Percentiles rank a stretch among this genome's conserved stretches.
These are phyloP conservation scores for Epizoanthus stellaris DNA, from an alignment of 92 coral and sea anemone genomes.

Conservation along the genomic window DNA sequence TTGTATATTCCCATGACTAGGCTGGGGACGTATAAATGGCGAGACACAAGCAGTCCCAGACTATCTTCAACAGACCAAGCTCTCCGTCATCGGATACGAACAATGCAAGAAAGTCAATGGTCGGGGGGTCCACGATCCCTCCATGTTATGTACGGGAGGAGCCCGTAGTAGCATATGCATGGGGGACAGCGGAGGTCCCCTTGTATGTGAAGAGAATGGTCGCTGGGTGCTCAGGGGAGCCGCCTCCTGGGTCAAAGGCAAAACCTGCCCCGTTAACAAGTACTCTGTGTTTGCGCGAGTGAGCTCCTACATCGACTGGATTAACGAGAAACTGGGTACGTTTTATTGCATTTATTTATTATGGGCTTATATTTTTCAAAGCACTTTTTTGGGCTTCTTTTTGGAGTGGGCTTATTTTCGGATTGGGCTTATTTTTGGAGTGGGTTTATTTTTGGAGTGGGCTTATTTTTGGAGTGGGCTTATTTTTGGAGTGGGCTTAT, in stretches of 20 bases:
- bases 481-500: no score
- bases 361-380: no score
- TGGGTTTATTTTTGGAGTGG: no score
- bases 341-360: background rate
- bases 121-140: conserved; percentile 23
- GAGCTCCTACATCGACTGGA: conserved; percentile 38
- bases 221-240: conserved; percentile 24
- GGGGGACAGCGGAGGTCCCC: conserved; percentile 38
- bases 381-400: no score
- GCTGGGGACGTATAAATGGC: conserved; percentile 30
- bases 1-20: background rate
- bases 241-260: conserved; percentile 30
- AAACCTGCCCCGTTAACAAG: conserved; percentile 34
- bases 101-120: conserved; percentile 25
- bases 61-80: conserved; percentile 34
- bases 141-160: conserved; percentile 38
- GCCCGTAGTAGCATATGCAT: conserved; percentile 16
- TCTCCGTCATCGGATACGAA: background rate
- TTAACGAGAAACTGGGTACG: conserved; percentile 8
- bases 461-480: no score
- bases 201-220: conserved; percentile 27
- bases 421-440: no score
- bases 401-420: no score
- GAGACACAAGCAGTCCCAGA: conserved; percentile 26
- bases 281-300: conserved; percentile 30